These are phyloP conservation scores for Acrocephalus kingi DNA, from an alignment of 2,113 vertebrate genomes.

Conservation along the genomic window DNA sequence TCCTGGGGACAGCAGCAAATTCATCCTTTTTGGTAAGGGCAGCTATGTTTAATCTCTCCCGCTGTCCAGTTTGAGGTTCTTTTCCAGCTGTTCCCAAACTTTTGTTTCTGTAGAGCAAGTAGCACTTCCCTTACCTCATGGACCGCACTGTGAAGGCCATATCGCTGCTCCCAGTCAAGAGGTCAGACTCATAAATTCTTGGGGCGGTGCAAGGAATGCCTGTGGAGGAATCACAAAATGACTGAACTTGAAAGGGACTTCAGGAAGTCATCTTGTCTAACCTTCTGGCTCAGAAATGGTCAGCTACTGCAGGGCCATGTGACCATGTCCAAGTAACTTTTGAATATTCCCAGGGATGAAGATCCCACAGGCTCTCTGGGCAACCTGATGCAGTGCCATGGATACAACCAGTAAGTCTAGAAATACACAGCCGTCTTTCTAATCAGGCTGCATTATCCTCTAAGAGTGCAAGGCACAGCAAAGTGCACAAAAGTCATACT, in stretches of 20 bases:
- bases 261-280: neutral
- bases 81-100: neutral
- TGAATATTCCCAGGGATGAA: neutral
- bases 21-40: neutral
- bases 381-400: neutral
- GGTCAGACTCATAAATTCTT: constrained; percentile 53
- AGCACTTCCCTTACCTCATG: constrained; percentile 49
- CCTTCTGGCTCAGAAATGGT: neutral
- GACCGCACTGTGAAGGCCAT: neutral
- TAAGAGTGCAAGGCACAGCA: neutral
- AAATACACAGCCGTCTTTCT: neutral
- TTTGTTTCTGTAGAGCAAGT: neutral
- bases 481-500: neutral
- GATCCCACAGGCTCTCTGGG: neutral
- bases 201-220: constrained; percentile 58
- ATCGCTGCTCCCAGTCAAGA: constrained; percentile 23
- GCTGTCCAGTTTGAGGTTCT: neutral
- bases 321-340: neutral
- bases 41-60: neutral
- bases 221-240: constrained; percentile 18
- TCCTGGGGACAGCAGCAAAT: neutral
- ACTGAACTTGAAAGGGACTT: neutral
- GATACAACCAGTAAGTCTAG: neutral
- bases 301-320: neutral
- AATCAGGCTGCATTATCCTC: neutral